Percentiles rank a stretch among this genome's conserved stretches.
Conservation (phyloP, 2,797 vertebrate species). For the Rhinatrema bivittatum region DNA sequence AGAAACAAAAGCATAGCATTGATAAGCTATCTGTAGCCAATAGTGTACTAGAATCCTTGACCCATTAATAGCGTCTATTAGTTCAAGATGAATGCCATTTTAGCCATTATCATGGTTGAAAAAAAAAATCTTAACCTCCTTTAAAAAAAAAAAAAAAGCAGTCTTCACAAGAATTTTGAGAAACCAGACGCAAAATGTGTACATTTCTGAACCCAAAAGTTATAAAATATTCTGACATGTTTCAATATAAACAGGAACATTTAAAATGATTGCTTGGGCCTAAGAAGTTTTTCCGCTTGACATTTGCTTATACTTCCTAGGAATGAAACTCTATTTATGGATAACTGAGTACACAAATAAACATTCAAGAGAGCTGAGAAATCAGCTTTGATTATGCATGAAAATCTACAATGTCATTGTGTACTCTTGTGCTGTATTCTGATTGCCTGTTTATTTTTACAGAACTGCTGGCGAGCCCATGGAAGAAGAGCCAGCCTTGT, state of each 20-base stretch:
- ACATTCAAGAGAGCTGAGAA: constrained; percentile 82
- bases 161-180: neutral
- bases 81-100: no score
- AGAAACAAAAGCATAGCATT: no score
- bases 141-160: constrained; percentile 2
- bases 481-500: constrained; percentile 75
- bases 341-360: constrained; percentile 94
- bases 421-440: constrained; percentile 81
- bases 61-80: no score
- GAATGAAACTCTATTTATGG: constrained; percentile 92
- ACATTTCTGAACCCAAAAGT: constrained; percentile 52
- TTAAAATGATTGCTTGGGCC: constrained; percentile 76
- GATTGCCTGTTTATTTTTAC: constrained; percentile 99
- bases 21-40: no score
- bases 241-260: constrained; percentile 91
- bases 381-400: constrained; percentile 93
- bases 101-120: no score
- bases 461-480: constrained; percentile 82
- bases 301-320: constrained; percentile 91
- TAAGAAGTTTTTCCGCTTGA: constrained; percentile 78
- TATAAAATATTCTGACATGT: constrained; percentile 78
- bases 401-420: constrained; percentile 88
- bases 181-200: constrained; percentile 27
- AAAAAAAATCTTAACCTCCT: no score
- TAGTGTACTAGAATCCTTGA: no score